Evolutionary conservation across 2,888 invertebrate species (phyloP).

Genomic region (Bellardia bayeri): DNA sequence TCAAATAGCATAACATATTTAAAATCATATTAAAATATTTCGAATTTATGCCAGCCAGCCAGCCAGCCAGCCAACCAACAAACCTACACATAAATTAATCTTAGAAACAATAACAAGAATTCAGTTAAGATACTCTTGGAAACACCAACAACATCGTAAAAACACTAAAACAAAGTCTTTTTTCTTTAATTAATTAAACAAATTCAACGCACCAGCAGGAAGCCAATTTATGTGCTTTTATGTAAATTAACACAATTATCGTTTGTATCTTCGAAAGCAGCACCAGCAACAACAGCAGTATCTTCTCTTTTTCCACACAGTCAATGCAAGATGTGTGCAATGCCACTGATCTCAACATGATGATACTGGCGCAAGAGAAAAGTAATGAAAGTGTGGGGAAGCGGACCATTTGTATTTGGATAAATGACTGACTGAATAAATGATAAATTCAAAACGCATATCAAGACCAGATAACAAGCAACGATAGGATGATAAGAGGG

Average conservation of each 20-base stretch:
- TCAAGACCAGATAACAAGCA: constrained; percentile 61
- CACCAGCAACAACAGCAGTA: constrained; percentile 8
- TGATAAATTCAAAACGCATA: constrained; percentile 64
- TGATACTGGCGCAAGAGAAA: constrained; percentile 4
- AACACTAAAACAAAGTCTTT: constrained; percentile 57
- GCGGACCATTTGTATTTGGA: constrained; percentile 13
- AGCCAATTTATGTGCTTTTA: constrained; percentile 73
- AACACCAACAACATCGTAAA: constrained; percentile 45
- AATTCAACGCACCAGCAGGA: constrained; percentile 70
- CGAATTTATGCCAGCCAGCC: constrained; percentile 32
- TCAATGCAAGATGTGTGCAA: constrained; percentile 7
- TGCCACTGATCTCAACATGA: constrained; percentile 9
- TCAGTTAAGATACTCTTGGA: constrained; percentile 1
- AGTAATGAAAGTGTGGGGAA: constrained; percentile 4
- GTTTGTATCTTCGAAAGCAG: constrained; percentile 58
- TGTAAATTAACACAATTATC: constrained; percentile 74
- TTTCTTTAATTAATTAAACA: constrained; percentile 71
- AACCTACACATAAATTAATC: constrained; percentile 59
- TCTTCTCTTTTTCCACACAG: background rate
- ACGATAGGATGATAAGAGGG: constrained; percentile 46
- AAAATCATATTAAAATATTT: constrained; percentile 68
- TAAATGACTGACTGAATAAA: constrained; percentile 12
- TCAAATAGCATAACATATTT: constrained; percentile 53
- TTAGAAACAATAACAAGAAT: constrained; percentile 24
- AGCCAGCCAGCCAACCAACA: background rate